A percentile compares a stretch with the other conserved stretches of the same genome.
Conservation (phyloP, 1,140 invertebrate species). For the Aphelenchoides besseyi region DNA sequence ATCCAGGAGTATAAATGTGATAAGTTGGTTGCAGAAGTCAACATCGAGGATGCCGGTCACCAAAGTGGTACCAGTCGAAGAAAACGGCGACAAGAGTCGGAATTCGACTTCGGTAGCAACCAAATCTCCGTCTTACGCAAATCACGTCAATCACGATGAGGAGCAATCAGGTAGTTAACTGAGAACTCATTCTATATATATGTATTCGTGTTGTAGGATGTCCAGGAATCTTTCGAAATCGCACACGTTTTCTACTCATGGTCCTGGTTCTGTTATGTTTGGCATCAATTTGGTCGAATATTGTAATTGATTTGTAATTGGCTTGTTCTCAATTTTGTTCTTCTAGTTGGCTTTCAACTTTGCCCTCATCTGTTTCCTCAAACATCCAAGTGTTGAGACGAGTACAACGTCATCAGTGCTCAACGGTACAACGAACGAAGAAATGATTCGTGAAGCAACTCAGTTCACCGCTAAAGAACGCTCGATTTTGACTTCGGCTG, state of each 20-base stretch:
- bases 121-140: no score
- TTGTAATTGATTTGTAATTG: no score
- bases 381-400: background rate
- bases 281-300: conserved; percentile 31
- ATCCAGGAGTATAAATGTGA: no score
- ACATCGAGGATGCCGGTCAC: no score
- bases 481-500: conserved; percentile 34
- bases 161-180: no score
- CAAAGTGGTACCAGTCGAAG: no score
- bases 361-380: conserved; percentile 22
- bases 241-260: conserved; percentile 24
- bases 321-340: no score
- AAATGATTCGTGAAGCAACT: background rate
- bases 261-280: conserved; percentile 29
- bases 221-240: conserved; percentile 18
- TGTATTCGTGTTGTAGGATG: conserved; percentile 19
- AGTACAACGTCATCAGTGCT: background rate
- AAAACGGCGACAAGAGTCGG: no score
- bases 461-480: conserved; percentile 31
- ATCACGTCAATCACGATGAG: no score
- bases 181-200: no score
- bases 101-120: no score
- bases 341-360: conserved; percentile 31
- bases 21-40: no score
- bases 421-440: background rate